Evolutionary conservation across 2,888 invertebrate species (phyloP).

Genomic region (Neoascia interrupta): DNA sequence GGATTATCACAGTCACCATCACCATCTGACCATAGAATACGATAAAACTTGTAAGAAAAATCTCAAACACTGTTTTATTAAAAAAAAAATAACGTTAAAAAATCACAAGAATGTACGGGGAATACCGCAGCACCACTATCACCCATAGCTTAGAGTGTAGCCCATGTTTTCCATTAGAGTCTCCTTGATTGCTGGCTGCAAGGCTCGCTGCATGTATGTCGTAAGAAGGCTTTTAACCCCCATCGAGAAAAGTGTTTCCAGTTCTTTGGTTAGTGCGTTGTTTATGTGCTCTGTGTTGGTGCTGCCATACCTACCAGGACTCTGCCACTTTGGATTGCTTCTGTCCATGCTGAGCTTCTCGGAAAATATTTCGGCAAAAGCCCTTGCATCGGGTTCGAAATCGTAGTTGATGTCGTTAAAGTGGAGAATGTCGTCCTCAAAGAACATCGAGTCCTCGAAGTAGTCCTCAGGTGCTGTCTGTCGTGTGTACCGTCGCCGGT

Average conservation of each 20-base stretch:
- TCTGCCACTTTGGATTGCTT: slow-evolving; percentile 55
- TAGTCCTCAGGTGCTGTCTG: slow-evolving; percentile 40
- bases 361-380: slow-evolving; percentile 76
- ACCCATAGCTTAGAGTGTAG: slow-evolving; percentile 91
- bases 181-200: slow-evolving; percentile 92
- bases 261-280: slow-evolving; percentile 87
- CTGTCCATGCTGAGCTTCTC: slow-evolving; percentile 34
- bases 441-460: slow-evolving; percentile 73
- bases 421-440: slow-evolving; percentile 75
- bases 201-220: slow-evolving; percentile 90
- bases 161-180: slow-evolving; percentile 93
- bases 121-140: slow-evolving; percentile 72
- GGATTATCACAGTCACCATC: slow-evolving; percentile 62
- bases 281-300: slow-evolving; percentile 80
- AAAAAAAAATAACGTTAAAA: too few relatives aligned
- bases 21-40: slow-evolving; percentile 73
- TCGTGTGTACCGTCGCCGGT: slow-evolving; percentile 69
- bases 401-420: slow-evolving; percentile 75
- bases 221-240: slow-evolving; percentile 90
- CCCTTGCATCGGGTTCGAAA: slow-evolving; percentile 77
- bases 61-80: too few relatives aligned
- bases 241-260: slow-evolving; percentile 91
- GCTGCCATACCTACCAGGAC: slow-evolving; percentile 9
- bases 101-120: slow-evolving; percentile 44
- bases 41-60: slow-evolving; percentile 74